Evolutionary conservation across 2,888 invertebrate genomes (phyloP).

Genomic region (Thymelicus sylvestris): DNA sequence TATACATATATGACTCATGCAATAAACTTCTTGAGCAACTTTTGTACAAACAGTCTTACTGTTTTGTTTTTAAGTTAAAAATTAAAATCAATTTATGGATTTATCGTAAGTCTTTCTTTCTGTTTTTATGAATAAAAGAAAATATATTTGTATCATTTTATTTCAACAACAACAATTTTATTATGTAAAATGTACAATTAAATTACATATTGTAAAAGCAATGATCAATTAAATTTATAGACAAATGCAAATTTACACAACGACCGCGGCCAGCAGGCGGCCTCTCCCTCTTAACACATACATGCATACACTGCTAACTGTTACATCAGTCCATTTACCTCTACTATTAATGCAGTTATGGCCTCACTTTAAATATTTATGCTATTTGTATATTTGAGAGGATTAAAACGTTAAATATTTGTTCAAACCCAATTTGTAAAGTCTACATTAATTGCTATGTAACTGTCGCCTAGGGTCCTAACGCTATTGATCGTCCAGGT

Average conservation of each 20-base stretch:
- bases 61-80: too few species aligned
- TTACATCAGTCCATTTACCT: conserved; percentile 24
- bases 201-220: conserved; percentile 76
- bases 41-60: too few species aligned
- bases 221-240: conserved; percentile 59
- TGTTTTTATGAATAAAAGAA: conserved; percentile 31
- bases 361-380: conserved; percentile 48
- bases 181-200: conserved; percentile 79
- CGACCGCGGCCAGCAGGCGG: neutral
- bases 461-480: conserved; percentile 15
- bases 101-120: too few species aligned
- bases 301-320: conserved; percentile 13
- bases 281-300: conserved; percentile 45
- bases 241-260: conserved; percentile 56
- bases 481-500: conserved; percentile 12
- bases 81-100: too few species aligned
- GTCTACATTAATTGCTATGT: conserved; percentile 23
- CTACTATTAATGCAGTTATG: conserved; percentile 44
- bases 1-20: too few species aligned
- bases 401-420: conserved; percentile 39
- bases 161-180: conserved; percentile 79
- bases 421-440: conserved; percentile 38
- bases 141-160: conserved; percentile 61
- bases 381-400: conserved; percentile 44
- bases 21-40: too few species aligned